phyloP scores from a whole-genome alignment of 2,888 invertebrate genomes.

The Dasypogon diadema region DNA sequence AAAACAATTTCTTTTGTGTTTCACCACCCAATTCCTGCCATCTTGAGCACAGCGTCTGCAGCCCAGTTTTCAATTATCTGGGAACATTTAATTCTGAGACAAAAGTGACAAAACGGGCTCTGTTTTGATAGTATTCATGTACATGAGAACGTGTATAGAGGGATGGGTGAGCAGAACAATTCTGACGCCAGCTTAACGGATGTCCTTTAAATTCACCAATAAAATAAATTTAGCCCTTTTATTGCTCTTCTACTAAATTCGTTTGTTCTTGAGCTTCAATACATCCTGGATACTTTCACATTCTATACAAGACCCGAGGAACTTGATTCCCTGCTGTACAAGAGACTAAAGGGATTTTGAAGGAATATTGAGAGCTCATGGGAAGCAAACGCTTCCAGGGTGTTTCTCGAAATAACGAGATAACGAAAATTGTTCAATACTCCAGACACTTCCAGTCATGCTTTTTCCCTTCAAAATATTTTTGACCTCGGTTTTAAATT shows the following conservation, averaged over 20 bases:
- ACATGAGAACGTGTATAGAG: neutral
- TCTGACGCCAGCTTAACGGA: slow-evolving; percentile 26
- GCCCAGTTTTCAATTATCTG: slow-evolving; percentile 46
- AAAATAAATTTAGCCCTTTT: slow-evolving; percentile 50
- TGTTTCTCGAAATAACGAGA: neutral
- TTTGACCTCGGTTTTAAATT: slow-evolving; percentile 5
- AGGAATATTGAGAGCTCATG: slow-evolving; percentile 14
- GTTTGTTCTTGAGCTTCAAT: neutral
- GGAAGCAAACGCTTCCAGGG: neutral
- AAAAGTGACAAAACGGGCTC: slow-evolving; percentile 32
- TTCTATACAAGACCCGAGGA: neutral
- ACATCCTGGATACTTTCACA: neutral
- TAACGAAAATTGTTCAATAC: neutral
- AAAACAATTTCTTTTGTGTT: slow-evolving; percentile 5
- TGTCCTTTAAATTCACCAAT: slow-evolving; percentile 49
- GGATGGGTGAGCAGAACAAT: slow-evolving; percentile 18
- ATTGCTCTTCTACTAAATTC: slow-evolving; percentile 38
- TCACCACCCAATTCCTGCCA: neutral
- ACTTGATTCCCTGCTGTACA: neutral
- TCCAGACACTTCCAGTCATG: neutral
- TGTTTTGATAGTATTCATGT: neutral
- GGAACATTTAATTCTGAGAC: slow-evolving; percentile 44
- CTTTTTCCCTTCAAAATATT: too few relatives aligned
- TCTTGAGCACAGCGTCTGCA: neutral
- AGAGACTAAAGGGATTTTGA: neutral